Evolutionary conservation across 2,888 invertebrate genomes (phyloP).

Genomic region (Fragum whitleyi): DNA sequence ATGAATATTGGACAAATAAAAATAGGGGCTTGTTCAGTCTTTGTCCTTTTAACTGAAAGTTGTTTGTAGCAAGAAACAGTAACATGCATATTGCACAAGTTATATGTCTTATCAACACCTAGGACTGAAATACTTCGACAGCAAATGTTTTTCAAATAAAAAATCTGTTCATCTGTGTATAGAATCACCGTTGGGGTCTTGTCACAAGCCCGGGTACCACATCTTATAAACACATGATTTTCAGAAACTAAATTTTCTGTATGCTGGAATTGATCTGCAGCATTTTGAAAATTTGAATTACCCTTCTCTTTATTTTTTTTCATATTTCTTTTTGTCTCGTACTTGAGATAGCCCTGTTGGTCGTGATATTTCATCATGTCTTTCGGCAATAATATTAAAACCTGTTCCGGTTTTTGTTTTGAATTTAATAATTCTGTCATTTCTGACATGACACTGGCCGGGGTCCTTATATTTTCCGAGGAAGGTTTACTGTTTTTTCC

Average conservation of each 20-base stretch:
- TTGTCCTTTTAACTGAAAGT: constrained; percentile 26
- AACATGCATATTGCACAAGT: constrained; percentile 51
- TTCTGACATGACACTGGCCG: constrained; percentile 30
- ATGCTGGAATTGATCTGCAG: constrained; percentile 37
- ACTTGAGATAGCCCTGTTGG: constrained; percentile 17
- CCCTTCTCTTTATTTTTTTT: not conserved
- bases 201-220: constrained; percentile 7
- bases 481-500: constrained; percentile 24
- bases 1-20: constrained; percentile 59
- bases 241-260: constrained; percentile 41
- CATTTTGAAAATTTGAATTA: not conserved
- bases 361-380: constrained; percentile 30
- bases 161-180: constrained; percentile 19
- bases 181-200: constrained; percentile 40
- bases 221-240: constrained; percentile 26
- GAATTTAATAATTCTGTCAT: constrained; percentile 16
- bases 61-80: constrained; percentile 55
- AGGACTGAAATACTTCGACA: constrained; percentile 46
- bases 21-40: constrained; percentile 38
- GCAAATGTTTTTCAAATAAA: constrained; percentile 29
- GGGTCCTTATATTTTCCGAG: constrained; percentile 28
- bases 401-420: constrained; percentile 31
- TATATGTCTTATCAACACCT: constrained; percentile 54
- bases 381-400: constrained; percentile 24
- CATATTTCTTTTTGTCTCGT: constrained; percentile 24